Conservation (phyloP, 1,140 invertebrate species). For the Hormaphis cornu region DNA sequence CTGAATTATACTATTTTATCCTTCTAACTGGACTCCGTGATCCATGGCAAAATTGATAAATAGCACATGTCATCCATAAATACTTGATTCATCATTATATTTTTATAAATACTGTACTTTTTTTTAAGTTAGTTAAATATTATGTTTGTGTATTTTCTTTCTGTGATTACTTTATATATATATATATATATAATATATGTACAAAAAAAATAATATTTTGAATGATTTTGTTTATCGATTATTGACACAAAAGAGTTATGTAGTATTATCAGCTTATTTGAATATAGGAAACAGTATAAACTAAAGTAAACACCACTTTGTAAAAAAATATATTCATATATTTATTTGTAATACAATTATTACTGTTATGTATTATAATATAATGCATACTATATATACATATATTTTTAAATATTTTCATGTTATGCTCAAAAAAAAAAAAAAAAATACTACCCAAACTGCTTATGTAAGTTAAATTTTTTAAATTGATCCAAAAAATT, state of each 20-base stretch:
- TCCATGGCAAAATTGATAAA: not conserved
- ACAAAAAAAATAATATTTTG: not conserved
- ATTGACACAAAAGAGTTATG: not conserved
- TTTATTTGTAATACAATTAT: no score
- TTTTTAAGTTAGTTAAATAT: not conserved
- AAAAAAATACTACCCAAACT: not conserved
- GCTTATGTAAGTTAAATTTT: slow-evolving; percentile 6
- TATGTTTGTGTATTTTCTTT: not conserved
- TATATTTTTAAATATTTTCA: not conserved
- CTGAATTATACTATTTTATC: not conserved
- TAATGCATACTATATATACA: no score
- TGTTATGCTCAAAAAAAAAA: slow-evolving; percentile 26
- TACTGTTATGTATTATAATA: no score
- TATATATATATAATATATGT: no score
- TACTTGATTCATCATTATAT: not conserved
- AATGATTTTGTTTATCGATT: not conserved
- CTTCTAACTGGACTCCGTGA: not conserved
- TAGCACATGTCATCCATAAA: not conserved
- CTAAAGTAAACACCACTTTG: not conserved
- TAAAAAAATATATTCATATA: not conserved
- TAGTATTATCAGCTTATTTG: not conserved
- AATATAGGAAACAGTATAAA: not conserved
- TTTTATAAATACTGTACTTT: not conserved
- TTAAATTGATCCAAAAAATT: not conserved
- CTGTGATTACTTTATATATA: slow-evolving; percentile 9